Base-by-base conservation (phyloP, 2,113 vertebrate genomes). In the Neofelis nebulosa region DNA sequence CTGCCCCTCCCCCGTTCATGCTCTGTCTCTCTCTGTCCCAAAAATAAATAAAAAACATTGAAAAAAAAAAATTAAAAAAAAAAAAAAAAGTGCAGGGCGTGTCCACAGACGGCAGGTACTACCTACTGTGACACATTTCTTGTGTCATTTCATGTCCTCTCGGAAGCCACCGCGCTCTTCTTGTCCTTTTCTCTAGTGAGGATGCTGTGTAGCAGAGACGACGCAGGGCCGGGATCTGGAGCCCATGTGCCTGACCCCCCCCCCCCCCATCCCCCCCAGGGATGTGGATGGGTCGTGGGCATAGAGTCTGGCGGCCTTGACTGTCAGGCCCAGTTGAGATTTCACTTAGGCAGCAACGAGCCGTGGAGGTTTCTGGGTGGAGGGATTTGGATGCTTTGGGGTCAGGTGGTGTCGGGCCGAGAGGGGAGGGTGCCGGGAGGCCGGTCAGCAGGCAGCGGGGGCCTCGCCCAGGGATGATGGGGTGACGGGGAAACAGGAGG, bases 1-100 rank as follows among this genome's bases (percentile, higher is more conserved):
- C n/a, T n/a, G n/a, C n/a, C n/a, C n/a, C n/a, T n/a, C n/a, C n/a
- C n/a, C n/a, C n/a, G n/a, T n/a, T n/a, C n/a, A n/a, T n/a, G n/a
- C n/a, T n/a, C n/a, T n/a, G n/a, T n/a, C n/a, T n/a, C n/a, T n/a
- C n/a, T n/a, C n/a, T n/a, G n/a, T n/a, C n/a, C n/a, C n/a, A n/a
- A n/a, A n/a, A n/a, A n/a, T n/a, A n/a, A n/a, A n/a, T n/a, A n/a
- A n/a, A n/a, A n/a, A n/a, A n/a, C n/a, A n/a, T n/a, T n/a, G n/a
- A n/a, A n/a, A n/a, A n/a, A n/a, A n/a, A n/a, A n/a, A n/a, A n/a
- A n/a, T n/a, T n/a, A n/a, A n/a, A n/a, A n/a, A n/a, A n/a, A n/a
- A n/a, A n/a, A n/a, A n/a, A n/a, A n/a, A n/a, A 19, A 5, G 36
- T 7, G 4, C 9, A 5, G 81, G 36, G 12, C 1, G 3, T 33